These are phyloP conservation scores for Trichogramma pretiosum DNA, from an alignment of 1,140 invertebrate species.

Conservation along the genomic window DNA sequence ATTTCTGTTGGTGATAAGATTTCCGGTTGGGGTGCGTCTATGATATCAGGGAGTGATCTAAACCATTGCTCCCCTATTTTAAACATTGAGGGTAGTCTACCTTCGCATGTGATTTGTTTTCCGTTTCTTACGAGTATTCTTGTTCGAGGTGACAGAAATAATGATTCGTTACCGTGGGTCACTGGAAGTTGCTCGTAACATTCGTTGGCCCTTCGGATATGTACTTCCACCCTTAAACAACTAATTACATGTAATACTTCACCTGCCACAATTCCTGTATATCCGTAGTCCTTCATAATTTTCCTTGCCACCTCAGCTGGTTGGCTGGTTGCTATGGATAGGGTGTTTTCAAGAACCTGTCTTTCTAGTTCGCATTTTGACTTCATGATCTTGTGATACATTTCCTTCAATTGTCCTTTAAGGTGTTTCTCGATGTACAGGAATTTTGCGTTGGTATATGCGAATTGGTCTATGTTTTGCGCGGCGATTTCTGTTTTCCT, in stretches of 20 bases:
- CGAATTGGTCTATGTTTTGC: too few relatives aligned
- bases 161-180: conserved; percentile 4
- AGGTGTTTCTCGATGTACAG: conserved; percentile 20
- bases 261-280: conserved; percentile 18
- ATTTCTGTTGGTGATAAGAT: not conserved
- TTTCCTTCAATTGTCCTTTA: not conserved
- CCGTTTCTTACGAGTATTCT: conserved; percentile 14
- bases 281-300: conserved; percentile 20
- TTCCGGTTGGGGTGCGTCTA: not conserved
- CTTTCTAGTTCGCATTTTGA: conserved; percentile 19
- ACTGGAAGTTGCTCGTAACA: conserved; percentile 17
- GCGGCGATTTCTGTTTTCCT: too few relatives aligned
- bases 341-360: conserved; percentile 13
- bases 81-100: conserved; percentile 10
- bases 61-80: conserved; percentile 14
- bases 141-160: conserved; percentile 14
- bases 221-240: conserved; percentile 19
- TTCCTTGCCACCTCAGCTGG: conserved; percentile 22
- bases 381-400: conserved; percentile 14
- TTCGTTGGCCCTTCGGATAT: not conserved
- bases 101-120: conserved; percentile 9
- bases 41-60: not conserved
- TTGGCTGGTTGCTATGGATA: conserved; percentile 4
- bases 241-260: conserved; percentile 22
- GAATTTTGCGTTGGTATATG: conserved; percentile 22